Percentiles rank a stretch among this genome's conserved stretches.
Evolutionary conservation across 2,888 invertebrate species (phyloP).

Genomic region (Ecliptopera silaceata): DNA sequence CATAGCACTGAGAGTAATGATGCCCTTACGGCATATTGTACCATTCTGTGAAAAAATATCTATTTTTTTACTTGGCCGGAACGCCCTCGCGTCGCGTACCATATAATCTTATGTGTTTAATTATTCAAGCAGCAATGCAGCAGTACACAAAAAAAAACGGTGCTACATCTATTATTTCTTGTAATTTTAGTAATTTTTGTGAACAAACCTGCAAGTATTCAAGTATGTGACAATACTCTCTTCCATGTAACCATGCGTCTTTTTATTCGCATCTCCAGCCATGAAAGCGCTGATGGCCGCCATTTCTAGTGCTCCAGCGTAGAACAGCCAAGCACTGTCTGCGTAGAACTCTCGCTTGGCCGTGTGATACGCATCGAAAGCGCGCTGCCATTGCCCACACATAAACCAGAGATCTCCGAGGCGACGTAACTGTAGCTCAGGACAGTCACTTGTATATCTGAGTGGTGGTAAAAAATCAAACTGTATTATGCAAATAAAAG

Average conservation of each 20-base stretch:
- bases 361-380: constrained; percentile 96
- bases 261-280: constrained; percentile 89
- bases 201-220: constrained; percentile 90
- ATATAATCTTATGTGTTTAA: no score
- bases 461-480: not conserved
- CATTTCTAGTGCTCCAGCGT: constrained; percentile 98
- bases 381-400: constrained; percentile 96
- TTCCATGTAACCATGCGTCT: constrained; percentile 96
- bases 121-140: no score
- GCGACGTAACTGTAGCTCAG: constrained; percentile 95
- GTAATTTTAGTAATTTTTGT: not conserved
- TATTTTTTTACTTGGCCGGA: no score
- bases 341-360: constrained; percentile 98
- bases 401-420: constrained; percentile 98
- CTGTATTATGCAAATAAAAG: no score
- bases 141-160: no score
- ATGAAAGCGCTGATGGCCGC: constrained; percentile 96
- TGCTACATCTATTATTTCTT: no score
- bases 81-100: no score
- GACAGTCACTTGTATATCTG: constrained; percentile 91
- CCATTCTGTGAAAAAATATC: constrained; percentile 85
- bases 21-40: constrained; percentile 95
- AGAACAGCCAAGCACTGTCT: constrained; percentile 98
- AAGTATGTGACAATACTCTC: constrained; percentile 96
- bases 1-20: constrained; percentile 95